Percentiles rank a stretch among this genome's conserved stretches.
phyloP scores from a whole-genome alignment of 2,797 vertebrate genomes.

The Phoeniculus purpureus region DNA sequence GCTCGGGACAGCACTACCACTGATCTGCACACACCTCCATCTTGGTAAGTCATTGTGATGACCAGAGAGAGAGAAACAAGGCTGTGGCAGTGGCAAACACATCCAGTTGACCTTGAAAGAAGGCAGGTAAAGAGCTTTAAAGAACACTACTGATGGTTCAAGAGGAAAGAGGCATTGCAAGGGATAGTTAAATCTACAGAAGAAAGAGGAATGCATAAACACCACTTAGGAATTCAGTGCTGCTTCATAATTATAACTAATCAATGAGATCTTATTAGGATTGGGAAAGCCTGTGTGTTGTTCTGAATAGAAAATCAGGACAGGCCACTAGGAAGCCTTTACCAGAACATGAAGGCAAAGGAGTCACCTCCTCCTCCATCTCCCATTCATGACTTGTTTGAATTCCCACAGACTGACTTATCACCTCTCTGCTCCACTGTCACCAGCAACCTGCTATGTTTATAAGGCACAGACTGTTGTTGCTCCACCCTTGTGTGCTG shows the following conservation, averaged over 20 bases:
- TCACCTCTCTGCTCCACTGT: background rate
- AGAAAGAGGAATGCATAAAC: background rate
- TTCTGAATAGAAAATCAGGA: background rate
- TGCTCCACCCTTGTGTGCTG: background rate
- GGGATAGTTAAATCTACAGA: background rate
- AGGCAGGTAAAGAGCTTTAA: background rate
- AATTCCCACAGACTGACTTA: background rate
- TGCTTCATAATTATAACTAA: conserved; percentile 7
- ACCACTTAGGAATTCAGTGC: background rate
- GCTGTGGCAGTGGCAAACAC: background rate
- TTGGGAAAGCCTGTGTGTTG: background rate
- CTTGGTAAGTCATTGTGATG: background rate
- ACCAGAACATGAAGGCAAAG: background rate
- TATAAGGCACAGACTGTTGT: background rate
- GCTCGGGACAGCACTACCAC: background rate
- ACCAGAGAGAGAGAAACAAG: background rate
- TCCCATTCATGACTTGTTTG: background rate
- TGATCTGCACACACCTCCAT: background rate
- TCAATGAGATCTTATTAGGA: background rate
- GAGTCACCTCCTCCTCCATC: background rate
- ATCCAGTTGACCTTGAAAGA: background rate
- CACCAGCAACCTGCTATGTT: background rate
- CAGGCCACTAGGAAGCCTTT: background rate
- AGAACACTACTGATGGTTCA: background rate
- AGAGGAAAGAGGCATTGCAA: background rate